Base-by-base conservation (phyloP, 2,113 vertebrate genomes). In the Tachysurus fulvidraco region DNA sequence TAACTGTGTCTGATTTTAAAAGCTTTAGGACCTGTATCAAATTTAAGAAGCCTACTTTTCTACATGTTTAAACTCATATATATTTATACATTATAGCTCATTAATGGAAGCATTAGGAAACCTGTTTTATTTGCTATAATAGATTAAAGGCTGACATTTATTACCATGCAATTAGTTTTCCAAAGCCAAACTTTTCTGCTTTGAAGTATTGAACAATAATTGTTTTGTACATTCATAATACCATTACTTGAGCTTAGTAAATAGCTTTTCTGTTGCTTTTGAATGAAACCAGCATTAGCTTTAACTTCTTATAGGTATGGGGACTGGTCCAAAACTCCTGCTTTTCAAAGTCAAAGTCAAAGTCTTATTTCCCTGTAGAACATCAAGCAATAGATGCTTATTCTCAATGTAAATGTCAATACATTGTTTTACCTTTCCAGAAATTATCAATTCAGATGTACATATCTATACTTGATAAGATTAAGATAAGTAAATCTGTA, bases 171-270 rank as follows among this genome's bases (percentile, higher is more conserved):
- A 88, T 91, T 90, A 74, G 87, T 90, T 91, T 91, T 88, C 89
- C 82, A 41, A 86, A 87, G 85, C 87, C 89, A 87, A 90, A 50
- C 36, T 91, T 92, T 91, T 84, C 80, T 60, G 44, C 88, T 93
- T 94, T 92, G 89, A 93, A 90, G 90, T 91, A 59, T 85, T 87
- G 89, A 92, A 92, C 89, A 91, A 88, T 92, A 88, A 88, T 79
- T 87, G 89, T 91, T 89, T 90, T 89, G 86, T 90, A 79, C 85
- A 89, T 91, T 90, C 69, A 83, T 94, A 91, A 92, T 90, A 1
- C 67, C 30, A 41, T 71, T 71, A 71, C 92, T 83, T 89, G 87
- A 89, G 85, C 92, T 91, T 85, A 86, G 69, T 92, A 91, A 91
- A 91, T 89, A 91, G 81, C 9, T 28, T 83, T 73, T 88, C 86